Conservation (phyloP, 2,797 vertebrate genomes). For the Helostoma temminkii region DNA sequence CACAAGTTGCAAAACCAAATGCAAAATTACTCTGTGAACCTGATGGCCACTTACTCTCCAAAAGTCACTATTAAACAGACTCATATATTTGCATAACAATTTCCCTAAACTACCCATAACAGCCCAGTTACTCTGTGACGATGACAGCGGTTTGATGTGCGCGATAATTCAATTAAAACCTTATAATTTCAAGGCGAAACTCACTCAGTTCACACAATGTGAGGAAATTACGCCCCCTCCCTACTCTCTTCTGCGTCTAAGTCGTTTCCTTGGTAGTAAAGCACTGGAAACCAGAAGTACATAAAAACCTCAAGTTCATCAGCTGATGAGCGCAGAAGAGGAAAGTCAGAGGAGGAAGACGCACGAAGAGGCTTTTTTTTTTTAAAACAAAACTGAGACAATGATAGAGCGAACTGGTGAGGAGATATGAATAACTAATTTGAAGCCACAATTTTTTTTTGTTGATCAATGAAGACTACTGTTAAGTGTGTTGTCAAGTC, state of each 20-base stretch:
- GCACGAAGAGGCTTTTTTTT: neutral
- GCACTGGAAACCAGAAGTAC: conserved; percentile 56
- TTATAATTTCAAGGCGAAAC: conserved; percentile 5
- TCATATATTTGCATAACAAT: neutral
- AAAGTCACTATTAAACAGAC: neutral
- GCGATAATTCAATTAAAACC: conserved; percentile 49
- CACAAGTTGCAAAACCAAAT: neutral
- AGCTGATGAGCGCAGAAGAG: conserved; percentile 38
- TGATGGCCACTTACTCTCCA: too few species aligned
- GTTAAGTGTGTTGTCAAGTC: neutral
- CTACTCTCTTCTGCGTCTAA: neutral
- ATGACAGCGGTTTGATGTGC: conserved; percentile 9
- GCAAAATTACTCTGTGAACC: too few species aligned
- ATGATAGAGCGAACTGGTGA: neutral
- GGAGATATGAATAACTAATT: neutral
- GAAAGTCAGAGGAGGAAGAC: conserved; percentile 15
- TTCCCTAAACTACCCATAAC: neutral
- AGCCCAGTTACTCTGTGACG: neutral
- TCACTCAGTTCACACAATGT: conserved; percentile 40
- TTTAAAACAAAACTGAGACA: conserved; percentile 2
- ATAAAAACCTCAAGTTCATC: conserved; percentile 60
- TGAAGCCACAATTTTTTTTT: neutral
- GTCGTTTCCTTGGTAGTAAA: conserved; percentile 54
- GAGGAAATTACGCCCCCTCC: neutral
- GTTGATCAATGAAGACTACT: neutral